Conservation (phyloP, 2,888 invertebrate species). For the Polymixis lichenea region DNA sequence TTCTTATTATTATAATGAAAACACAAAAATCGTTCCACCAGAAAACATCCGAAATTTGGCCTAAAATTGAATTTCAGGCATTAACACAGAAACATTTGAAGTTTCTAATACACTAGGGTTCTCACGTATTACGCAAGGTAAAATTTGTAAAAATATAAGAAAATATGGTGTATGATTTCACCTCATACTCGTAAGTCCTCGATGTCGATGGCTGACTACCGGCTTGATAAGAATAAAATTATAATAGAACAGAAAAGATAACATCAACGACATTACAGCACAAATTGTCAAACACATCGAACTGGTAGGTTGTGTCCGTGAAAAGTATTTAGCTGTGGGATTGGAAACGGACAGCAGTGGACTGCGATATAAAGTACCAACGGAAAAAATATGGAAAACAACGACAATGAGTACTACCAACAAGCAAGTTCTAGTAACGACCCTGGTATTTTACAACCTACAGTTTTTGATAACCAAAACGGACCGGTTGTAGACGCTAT, state of each 20-base stretch:
- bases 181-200: slow-evolving; percentile 39
- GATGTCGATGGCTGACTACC: slow-evolving; percentile 50
- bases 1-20: too few relatives aligned
- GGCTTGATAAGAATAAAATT: slow-evolving; percentile 59
- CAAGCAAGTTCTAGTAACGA: slow-evolving; percentile 7
- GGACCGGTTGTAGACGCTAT: slow-evolving; percentile 41
- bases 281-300: slow-evolving; percentile 36
- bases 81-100: too few relatives aligned
- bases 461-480: not conserved
- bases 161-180: slow-evolving; percentile 46
- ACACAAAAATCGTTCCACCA: too few relatives aligned
- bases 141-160: not conserved
- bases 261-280: slow-evolving; percentile 41
- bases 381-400: slow-evolving; percentile 43
- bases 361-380: not conserved
- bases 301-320: slow-evolving; percentile 44
- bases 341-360: not conserved
- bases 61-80: too few relatives aligned
- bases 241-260: slow-evolving; percentile 48
- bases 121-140: too few relatives aligned
- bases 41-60: too few relatives aligned
- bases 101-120: too few relatives aligned
- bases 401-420: slow-evolving; percentile 14
- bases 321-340: not conserved
- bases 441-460: not conserved